Percentiles rank a stretch among this genome's conserved stretches.
Evolutionary conservation across 2,888 invertebrate species (phyloP).

Genomic region (Andrena bicolor): DNA sequence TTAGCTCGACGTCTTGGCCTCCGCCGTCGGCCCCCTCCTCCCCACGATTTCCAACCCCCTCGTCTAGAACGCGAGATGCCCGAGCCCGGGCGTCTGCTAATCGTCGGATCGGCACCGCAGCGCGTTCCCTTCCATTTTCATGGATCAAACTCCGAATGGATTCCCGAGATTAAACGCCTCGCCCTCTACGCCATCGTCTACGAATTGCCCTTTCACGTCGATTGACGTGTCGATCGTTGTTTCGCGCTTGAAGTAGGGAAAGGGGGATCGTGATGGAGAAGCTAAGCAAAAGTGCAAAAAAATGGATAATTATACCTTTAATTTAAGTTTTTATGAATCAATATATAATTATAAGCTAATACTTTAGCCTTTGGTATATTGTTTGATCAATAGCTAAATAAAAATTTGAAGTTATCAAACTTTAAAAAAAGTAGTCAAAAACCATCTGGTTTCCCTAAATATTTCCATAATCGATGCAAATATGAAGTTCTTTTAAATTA

Average conservation of each 20-base stretch:
- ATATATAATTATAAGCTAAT: too few species aligned
- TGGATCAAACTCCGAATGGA: conserved; percentile 37
- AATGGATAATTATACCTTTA: too few species aligned
- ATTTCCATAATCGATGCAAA: too few species aligned
- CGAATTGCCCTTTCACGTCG: conserved; percentile 1
- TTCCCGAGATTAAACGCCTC: conserved; percentile 47
- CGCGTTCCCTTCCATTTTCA: conserved; percentile 37
- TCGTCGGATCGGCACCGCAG: conserved; percentile 56
- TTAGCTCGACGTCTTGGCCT: conserved; percentile 75
- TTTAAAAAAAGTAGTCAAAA: too few species aligned
- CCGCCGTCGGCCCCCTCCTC: conserved; percentile 51
- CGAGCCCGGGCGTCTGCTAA: conserved; percentile 26
- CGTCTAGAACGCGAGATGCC: conserved; percentile 31
- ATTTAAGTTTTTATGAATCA: too few species aligned
- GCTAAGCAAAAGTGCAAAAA: too few species aligned
- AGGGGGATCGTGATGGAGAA: too few species aligned
- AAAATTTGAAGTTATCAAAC: too few species aligned
- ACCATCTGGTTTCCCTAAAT: too few species aligned
- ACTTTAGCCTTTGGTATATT: too few species aligned
- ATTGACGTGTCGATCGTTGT: neutral
- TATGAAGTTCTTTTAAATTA: too few species aligned
- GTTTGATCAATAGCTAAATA: too few species aligned
- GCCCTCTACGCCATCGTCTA: neutral
- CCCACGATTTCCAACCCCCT: conserved; percentile 62
- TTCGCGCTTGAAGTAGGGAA: neutral